Evolutionary conservation across 2,113 vertebrate genomes (phyloP).

Genomic region (Columbina picui): DNA sequence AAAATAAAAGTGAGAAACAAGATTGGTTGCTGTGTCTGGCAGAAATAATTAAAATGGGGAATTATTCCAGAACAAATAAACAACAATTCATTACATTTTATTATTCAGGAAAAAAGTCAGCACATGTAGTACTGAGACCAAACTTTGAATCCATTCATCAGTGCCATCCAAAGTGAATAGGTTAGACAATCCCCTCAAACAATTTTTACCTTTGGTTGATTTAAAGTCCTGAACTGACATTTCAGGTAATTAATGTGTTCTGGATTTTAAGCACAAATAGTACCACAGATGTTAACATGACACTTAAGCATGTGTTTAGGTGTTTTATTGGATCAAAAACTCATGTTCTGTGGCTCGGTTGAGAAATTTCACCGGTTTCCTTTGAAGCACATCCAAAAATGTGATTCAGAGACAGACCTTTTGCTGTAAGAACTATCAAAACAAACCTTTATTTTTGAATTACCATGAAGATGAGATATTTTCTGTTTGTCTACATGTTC

Average conservation of each 20-base stretch:
- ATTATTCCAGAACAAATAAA: background rate
- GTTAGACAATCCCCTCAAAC: background rate
- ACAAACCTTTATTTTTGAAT: background rate
- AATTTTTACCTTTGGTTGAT: background rate
- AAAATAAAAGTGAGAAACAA: background rate
- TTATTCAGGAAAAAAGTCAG: background rate
- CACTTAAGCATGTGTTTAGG: background rate
- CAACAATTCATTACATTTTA: background rate
- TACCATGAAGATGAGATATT: background rate
- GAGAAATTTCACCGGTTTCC: background rate
- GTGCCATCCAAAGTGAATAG: background rate
- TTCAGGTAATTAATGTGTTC: background rate
- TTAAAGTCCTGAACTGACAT: background rate
- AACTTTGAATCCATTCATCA: background rate
- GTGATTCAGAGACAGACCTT: background rate
- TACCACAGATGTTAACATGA: background rate
- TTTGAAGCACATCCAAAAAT: background rate
- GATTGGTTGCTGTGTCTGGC: background rate
- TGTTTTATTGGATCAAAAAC: background rate
- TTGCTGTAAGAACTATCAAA: background rate
- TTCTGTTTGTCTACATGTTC: background rate
- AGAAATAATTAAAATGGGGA: background rate
- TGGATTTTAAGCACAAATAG: background rate
- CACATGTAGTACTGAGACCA: background rate
- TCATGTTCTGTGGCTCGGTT: background rate